These are phyloP conservation scores for Hippocampus barbouri DNA, from an alignment of 2,113 vertebrate species.

Conservation along the genomic window DNA sequence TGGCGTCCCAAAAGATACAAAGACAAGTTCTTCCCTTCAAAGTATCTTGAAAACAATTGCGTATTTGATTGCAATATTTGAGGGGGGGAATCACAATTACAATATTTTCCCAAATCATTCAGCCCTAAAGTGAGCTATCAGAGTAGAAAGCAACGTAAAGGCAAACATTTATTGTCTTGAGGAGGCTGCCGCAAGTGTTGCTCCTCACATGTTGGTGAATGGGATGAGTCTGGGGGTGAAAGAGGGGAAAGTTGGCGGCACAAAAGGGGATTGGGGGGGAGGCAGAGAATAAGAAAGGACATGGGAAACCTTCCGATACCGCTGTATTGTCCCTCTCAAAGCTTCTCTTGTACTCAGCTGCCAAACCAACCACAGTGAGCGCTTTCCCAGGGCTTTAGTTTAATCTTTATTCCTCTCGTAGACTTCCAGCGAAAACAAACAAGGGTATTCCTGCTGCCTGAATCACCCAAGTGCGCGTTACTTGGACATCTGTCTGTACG, in stretches of 20 bases:
- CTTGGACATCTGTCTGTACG: constrained; percentile 63
- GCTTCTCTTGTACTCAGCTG: constrained; percentile 66
- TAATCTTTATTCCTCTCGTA: constrained; percentile 55
- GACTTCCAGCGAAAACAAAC: constrained; percentile 63
- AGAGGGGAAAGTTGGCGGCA: constrained; percentile 49
- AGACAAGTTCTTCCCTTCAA: too few species aligned
- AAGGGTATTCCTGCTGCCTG: constrained; percentile 35
- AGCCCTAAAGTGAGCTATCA: constrained; percentile 11
- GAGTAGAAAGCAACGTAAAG: constrained; percentile 42
- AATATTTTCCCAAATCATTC: too few species aligned
- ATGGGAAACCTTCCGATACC: constrained; percentile 60
- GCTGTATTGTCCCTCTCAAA: constrained; percentile 55
- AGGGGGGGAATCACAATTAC: too few species aligned
- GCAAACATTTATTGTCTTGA: constrained; percentile 53
- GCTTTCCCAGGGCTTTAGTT: constrained; percentile 55
- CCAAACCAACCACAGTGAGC: constrained; percentile 53
- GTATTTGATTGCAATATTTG: too few species aligned
- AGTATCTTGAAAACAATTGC: too few species aligned
- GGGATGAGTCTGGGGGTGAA: constrained; percentile 32
- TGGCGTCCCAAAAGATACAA: too few species aligned
- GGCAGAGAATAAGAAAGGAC: constrained; percentile 46
- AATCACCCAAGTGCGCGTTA: constrained; percentile 44
- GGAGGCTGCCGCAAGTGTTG: constrained; percentile 47
- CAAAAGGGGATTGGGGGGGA: constrained; percentile 10
- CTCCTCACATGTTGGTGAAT: constrained; percentile 28